Conservation (phyloP, 2,113 vertebrate species). For the Esox niger region DNA sequence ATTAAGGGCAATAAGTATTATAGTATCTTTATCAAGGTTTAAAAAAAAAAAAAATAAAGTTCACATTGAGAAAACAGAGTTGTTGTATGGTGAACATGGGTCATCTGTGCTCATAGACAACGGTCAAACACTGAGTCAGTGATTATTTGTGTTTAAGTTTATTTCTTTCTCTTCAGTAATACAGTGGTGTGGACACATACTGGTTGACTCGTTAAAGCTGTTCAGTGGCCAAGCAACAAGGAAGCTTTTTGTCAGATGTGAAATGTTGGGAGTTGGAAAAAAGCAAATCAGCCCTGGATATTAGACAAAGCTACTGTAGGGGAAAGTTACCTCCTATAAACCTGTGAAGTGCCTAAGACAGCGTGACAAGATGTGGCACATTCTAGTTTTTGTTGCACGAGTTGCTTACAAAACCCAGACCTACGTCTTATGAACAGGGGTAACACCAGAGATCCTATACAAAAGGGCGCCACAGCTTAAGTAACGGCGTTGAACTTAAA, state of each 20-base stretch:
- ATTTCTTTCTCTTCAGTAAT: slow-evolving; percentile 66
- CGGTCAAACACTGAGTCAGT: slow-evolving; percentile 22
- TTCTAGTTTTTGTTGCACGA: not conserved
- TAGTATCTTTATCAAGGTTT: slow-evolving; percentile 81
- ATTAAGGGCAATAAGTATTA: slow-evolving; percentile 79
- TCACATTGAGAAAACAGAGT: slow-evolving; percentile 85
- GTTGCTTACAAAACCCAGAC: too few species aligned
- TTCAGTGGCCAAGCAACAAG: slow-evolving; percentile 71
- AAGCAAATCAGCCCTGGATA: not conserved
- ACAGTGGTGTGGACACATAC: slow-evolving; percentile 65
- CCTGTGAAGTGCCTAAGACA: not conserved
- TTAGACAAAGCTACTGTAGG: not conserved
- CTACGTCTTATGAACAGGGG: not conserved
- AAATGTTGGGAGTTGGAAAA: slow-evolving; percentile 21
- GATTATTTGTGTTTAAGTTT: slow-evolving; percentile 64
- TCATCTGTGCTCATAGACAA: slow-evolving; percentile 1
- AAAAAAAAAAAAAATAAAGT: slow-evolving; percentile 83
- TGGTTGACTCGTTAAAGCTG: slow-evolving; percentile 58
- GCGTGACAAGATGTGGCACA: not conserved
- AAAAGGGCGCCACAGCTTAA: slow-evolving; percentile 37
- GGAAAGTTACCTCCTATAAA: not conserved
- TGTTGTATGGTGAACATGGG: slow-evolving; percentile 74
- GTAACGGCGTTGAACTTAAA: not conserved
- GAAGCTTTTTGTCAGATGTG: slow-evolving; percentile 67
- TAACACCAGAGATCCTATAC: not conserved